These are phyloP conservation scores for Pentalonia nigronervosa DNA, from an alignment of 1,140 invertebrate genomes.

Conservation along the genomic window DNA sequence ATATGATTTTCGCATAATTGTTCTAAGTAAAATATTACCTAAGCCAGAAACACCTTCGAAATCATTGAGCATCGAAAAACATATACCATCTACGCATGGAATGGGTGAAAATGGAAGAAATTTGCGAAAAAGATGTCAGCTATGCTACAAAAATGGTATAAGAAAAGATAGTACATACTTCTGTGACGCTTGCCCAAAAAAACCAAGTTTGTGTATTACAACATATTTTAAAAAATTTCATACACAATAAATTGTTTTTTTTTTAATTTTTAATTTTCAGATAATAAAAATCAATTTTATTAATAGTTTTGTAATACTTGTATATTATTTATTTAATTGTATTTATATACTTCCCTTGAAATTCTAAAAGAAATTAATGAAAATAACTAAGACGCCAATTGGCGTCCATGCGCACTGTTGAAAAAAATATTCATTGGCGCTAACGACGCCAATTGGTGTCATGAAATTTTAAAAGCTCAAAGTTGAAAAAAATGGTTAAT, in stretches of 20 bases:
- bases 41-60: too few relatives aligned
- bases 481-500: conserved; percentile 24
- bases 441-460: conserved; percentile 25
- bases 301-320: not conserved
- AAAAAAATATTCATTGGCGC: conserved; percentile 32
- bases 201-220: not conserved
- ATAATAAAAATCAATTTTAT: conserved; percentile 5
- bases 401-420: not conserved
- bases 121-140: too few relatives aligned
- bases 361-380: not conserved
- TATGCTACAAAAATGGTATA: too few relatives aligned
- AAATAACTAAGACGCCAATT: conserved; percentile 1
- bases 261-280: not conserved
- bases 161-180: too few relatives aligned
- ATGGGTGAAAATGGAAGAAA: too few relatives aligned
- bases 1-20: too few relatives aligned
- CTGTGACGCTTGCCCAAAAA: too few relatives aligned
- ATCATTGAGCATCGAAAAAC: too few relatives aligned
- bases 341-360: not conserved
- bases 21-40: too few relatives aligned
- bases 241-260: not conserved
- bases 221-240: not conserved
- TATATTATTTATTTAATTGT: not conserved
- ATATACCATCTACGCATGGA: too few relatives aligned
- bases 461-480: conserved; percentile 4